A percentile compares a stretch with the other conserved stretches of the same genome.
phyloP scores from a whole-genome alignment of 1,140 invertebrate genomes.

The Drosophila malerkotliana region DNA sequence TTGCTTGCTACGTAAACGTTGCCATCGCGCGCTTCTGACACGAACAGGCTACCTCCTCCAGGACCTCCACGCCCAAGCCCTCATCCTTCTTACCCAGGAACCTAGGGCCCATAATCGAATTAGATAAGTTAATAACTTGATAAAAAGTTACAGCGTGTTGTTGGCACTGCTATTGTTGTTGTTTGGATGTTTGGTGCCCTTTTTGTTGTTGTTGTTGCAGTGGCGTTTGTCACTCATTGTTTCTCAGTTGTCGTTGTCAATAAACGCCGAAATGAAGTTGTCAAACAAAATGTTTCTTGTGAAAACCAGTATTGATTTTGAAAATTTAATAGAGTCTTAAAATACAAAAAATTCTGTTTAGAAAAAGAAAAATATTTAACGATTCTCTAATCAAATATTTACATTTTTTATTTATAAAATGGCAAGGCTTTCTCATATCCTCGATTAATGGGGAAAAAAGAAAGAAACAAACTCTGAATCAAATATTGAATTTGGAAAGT shows the following conservation, averaged over 20 bases:
- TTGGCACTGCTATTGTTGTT: slow-evolving; percentile 29
- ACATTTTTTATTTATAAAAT: slow-evolving; percentile 1
- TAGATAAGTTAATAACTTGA: slow-evolving; percentile 83
- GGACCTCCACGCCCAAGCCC: slow-evolving; percentile 5
- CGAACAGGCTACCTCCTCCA: slow-evolving; percentile 34
- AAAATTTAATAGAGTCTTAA: slow-evolving; percentile 21
- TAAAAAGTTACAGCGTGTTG: slow-evolving; percentile 74
- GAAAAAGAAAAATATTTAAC: neutral
- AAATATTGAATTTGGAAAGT: neutral
- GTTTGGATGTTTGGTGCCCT: slow-evolving; percentile 31
- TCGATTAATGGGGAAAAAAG: too few relatives aligned
- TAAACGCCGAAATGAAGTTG: slow-evolving; percentile 74
- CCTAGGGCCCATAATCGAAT: slow-evolving; percentile 71
- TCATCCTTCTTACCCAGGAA: slow-evolving; percentile 9
- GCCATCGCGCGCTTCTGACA: slow-evolving; percentile 43
- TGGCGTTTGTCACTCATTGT: slow-evolving; percentile 64
- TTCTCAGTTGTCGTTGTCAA: slow-evolving; percentile 78
- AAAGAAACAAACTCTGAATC: neutral
- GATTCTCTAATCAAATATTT: neutral
- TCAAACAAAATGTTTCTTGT: slow-evolving; percentile 42
- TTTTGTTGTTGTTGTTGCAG: slow-evolving; percentile 20
- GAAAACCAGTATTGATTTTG: slow-evolving; percentile 50
- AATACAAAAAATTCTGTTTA: neutral
- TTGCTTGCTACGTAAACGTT: slow-evolving; percentile 75
- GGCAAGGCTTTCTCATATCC: neutral